Conservation (phyloP, 2,797 vertebrate genomes). For the Ambastaia sidthimunki region DNA sequence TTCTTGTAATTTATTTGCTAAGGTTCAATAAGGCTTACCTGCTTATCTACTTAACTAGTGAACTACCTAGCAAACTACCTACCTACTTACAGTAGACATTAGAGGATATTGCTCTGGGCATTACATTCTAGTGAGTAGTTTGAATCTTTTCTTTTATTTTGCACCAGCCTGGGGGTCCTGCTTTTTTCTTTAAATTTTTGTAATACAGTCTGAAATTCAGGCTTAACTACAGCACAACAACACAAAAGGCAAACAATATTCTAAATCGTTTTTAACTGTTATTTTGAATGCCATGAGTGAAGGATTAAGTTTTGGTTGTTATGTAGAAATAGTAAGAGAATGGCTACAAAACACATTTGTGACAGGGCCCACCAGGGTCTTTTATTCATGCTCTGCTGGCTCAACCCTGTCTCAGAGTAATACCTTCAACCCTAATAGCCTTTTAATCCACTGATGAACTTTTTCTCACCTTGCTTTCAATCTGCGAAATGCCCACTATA, state of each 20-base stretch:
- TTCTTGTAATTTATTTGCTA: not conserved
- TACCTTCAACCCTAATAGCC: conserved; percentile 57
- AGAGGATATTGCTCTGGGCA: not conserved
- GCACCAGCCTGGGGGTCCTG: conserved; percentile 9
- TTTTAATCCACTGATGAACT: conserved; percentile 76
- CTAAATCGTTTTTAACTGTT: conserved; percentile 14
- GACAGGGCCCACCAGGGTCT: conserved; percentile 54
- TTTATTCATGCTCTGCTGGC: conserved; percentile 33
- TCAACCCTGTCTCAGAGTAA: conserved; percentile 35
- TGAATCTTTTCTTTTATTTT: not conserved
- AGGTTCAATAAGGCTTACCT: too few relatives aligned
- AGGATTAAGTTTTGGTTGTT: conserved; percentile 40
- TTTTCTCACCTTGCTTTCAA: conserved; percentile 70
- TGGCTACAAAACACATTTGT: conserved; percentile 53
- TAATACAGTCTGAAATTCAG: conserved; percentile 31
- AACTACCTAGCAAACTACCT: not conserved
- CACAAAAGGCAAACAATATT: conserved; percentile 36
- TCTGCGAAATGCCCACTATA: conserved; percentile 54
- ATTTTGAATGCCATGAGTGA: conserved; percentile 23
- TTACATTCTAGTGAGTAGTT: not conserved
- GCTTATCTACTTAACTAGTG: too few relatives aligned
- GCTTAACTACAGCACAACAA: conserved; percentile 25
- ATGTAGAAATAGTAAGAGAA: conserved; percentile 35
- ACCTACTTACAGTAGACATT: not conserved
- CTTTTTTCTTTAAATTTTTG: conserved; percentile 26